These are phyloP conservation scores for Oconnorella tubifera DNA, from an alignment of 2,888 invertebrate species.

Conservation along the genomic window DNA sequence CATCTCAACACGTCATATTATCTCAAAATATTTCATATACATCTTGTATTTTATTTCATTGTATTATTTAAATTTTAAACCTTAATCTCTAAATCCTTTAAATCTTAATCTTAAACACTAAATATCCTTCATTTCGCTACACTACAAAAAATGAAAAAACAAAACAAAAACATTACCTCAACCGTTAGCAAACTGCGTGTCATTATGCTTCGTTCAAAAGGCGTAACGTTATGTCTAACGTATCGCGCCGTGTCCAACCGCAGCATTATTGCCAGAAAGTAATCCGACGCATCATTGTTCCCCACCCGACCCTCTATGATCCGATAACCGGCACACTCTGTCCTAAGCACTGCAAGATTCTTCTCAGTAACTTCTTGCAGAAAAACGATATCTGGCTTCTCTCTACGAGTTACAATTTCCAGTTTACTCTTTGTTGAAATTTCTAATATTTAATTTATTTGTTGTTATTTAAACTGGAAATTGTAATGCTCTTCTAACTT, in stretches of 20 bases:
- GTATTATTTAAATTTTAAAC: too few relatives aligned
- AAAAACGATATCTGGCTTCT: conserved; percentile 62
- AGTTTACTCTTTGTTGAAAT: too few relatives aligned
- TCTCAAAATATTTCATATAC: too few relatives aligned
- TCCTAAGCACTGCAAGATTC: conserved; percentile 55
- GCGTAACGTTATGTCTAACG: conserved; percentile 56
- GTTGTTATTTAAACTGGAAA: too few relatives aligned
- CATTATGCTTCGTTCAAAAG: conserved; percentile 60
- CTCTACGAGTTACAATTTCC: conserved; percentile 54
- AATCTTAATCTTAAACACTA: too few relatives aligned
- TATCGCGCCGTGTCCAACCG: conserved; percentile 54
- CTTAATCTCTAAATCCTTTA: too few relatives aligned
- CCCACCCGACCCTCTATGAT: conserved; percentile 29
- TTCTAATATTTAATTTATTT: too few relatives aligned
- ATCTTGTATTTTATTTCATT: too few relatives aligned
- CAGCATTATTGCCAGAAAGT: conserved; percentile 59
- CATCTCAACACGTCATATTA: too few relatives aligned
- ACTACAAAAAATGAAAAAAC: too few relatives aligned
- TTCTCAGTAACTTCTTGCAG: conserved; percentile 62
- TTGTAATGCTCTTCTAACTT: too few relatives aligned
- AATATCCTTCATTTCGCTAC: too few relatives aligned
- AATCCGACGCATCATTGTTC: conserved; percentile 33
- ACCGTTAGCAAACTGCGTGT: conserved; percentile 59
- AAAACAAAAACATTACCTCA: conserved; percentile 53
- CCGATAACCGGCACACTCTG: conserved; percentile 42